These are phyloP conservation scores for Anguilla anguilla DNA, from an alignment of 2,797 vertebrate genomes.

Conservation along the genomic window DNA sequence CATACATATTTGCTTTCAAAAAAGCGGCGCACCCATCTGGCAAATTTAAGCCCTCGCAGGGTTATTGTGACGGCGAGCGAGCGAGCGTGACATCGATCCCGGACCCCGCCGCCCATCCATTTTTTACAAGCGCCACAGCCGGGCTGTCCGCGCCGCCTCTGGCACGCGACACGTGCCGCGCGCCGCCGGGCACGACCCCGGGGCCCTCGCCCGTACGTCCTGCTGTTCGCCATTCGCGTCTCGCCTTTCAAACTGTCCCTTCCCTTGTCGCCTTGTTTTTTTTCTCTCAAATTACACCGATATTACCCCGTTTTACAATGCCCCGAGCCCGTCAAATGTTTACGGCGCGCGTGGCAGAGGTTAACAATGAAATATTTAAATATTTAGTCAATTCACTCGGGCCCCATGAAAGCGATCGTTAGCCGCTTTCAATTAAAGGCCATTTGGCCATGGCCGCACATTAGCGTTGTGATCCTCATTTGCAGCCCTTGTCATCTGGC, in stretches of 20 bases:
- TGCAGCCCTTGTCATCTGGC: slow-evolving; percentile 52
- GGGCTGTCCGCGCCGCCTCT: slow-evolving; percentile 61
- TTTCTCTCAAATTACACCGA: slow-evolving; percentile 73
- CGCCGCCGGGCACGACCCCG: slow-evolving; percentile 27
- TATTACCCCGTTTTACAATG: slow-evolving; percentile 61
- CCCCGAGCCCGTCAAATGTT: slow-evolving; percentile 49
- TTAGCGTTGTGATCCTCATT: slow-evolving; percentile 40
- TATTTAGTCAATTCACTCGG: slow-evolving; percentile 21
- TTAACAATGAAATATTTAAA: slow-evolving; percentile 52
- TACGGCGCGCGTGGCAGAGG: slow-evolving; percentile 59
- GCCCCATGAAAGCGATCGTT: neutral
- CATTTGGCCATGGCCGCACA: neutral
- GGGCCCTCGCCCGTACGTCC: slow-evolving; percentile 22
- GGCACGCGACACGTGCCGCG: slow-evolving; percentile 43
- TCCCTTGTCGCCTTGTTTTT: slow-evolving; percentile 56
- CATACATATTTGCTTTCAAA: slow-evolving; percentile 59
- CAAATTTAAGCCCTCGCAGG: slow-evolving; percentile 64
- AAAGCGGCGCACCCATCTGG: slow-evolving; percentile 72
- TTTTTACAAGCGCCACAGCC: slow-evolving; percentile 72
- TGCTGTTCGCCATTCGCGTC: slow-evolving; percentile 38
- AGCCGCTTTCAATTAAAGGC: slow-evolving; percentile 5
- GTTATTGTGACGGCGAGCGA: slow-evolving; percentile 54
- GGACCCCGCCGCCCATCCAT: slow-evolving; percentile 71
- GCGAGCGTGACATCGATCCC: slow-evolving; percentile 65
- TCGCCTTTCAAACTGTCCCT: slow-evolving; percentile 45